Base-by-base conservation (phyloP, 2,888 invertebrate species). In the Lasioglossum oenotherae region DNA sequence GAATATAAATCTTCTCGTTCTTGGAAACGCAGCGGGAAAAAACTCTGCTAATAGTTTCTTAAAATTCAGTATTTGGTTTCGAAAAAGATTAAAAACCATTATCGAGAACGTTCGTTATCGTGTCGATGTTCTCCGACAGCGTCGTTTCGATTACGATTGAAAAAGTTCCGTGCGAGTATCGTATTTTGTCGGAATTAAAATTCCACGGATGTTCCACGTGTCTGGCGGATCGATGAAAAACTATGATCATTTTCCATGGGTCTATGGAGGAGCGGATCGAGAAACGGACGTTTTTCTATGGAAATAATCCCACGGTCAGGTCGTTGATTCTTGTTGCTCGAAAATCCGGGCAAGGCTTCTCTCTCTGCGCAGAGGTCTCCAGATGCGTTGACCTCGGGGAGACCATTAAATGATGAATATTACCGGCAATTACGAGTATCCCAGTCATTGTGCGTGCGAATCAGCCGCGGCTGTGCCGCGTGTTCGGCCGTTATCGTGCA, bases 371-470 rank as follows among this genome's bases (percentile, higher is more conserved):
- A 35, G 74, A 84, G 85, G 78, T 81, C 85, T 76, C 73, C 72
- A 76, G 81, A 86, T 83, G 78, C 81, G 85, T 81, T 86, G 86
- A 85, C 86, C 81, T 76, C 85, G 72, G 81, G 35, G 67, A 81
- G 81, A 81, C 87, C 77, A 74, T 81, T 80, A 84, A 87, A 81
- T 84, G 86, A 81, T 81, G 83, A 83, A 81, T 86, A 87, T 87
- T 86, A 84, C 84, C 84, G 76, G 84, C 84, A 92, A 92, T 93
- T 92, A 92, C 90, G 88, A 88, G 90, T 91, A 90, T 91, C 87
- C 64, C 89, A 87, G 84, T 88, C 89, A 91, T 92, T 91, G 92
- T 92, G 89, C 92, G 90, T 88, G 91, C 90, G 91, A 89, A 88
- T 91, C 85, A 83, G 75, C 87, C 84, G 79, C 83, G 78, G 87